Percentiles rank a stretch among this genome's conserved stretches.
Evolutionary conservation across 2,888 invertebrate species (phyloP).

Genomic region (Anagyrus pseudococci): DNA sequence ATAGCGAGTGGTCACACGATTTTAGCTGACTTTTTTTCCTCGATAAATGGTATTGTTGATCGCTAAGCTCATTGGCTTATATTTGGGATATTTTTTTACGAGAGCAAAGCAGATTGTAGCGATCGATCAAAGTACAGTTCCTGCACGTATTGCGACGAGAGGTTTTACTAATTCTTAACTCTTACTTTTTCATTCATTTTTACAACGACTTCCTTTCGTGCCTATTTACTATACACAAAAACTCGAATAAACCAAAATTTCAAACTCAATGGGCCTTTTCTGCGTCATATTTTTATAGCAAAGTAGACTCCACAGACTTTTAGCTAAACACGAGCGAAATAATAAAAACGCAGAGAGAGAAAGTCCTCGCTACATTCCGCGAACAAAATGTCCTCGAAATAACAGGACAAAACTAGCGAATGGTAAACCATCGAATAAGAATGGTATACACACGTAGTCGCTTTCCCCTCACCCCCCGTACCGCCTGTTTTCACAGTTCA

Average conservation of each 20-base stretch:
- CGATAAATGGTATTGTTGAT: background rate
- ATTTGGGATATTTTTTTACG: slow-evolving; percentile 6
- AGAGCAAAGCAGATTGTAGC: background rate
- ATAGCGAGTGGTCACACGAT: slow-evolving; percentile 14
- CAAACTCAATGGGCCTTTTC: background rate
- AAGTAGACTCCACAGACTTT: no score
- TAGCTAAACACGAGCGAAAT: background rate
- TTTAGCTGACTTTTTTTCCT: background rate
- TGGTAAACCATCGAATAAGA: slow-evolving; percentile 2
- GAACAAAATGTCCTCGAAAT: slow-evolving; percentile 28
- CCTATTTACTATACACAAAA: slow-evolving; percentile 24
- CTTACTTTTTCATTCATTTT: no score
- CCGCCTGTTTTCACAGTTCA: background rate
- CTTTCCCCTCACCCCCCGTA: background rate
- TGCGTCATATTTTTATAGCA: background rate
- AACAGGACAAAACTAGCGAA: slow-evolving; percentile 23
- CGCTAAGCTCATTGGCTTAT: background rate
- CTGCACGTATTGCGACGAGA: no score
- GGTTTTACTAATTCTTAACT: no score
- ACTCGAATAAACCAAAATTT: slow-evolving; percentile 33
- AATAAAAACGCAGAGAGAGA: no score
- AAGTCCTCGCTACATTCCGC: slow-evolving; percentile 23
- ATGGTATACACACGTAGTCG: background rate
- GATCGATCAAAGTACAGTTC: slow-evolving; percentile 25
- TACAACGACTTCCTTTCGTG: no score